A percentile compares a stretch with the other conserved stretches of the same genome.
Conservation (phyloP, 2,797 vertebrate species). For the Falco rusticolus region DNA sequence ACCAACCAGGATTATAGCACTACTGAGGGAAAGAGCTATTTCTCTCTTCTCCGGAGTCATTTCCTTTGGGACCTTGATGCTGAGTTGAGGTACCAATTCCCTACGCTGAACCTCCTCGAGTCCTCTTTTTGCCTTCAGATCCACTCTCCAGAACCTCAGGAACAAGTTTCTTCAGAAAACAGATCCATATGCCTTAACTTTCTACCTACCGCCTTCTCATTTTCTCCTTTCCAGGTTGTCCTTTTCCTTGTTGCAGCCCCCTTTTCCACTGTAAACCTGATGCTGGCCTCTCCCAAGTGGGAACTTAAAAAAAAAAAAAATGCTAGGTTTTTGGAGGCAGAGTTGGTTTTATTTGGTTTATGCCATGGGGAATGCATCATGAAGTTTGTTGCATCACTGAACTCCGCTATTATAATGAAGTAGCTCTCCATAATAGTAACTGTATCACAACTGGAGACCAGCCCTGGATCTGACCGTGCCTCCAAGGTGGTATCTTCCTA, state of each 20-base stretch:
- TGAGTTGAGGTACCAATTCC: not conserved
- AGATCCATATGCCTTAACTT: not conserved
- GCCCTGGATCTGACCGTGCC: not conserved
- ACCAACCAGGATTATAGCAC: not conserved
- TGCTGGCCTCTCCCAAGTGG: not conserved
- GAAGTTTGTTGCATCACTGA: not conserved
- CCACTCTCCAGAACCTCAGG: not conserved
- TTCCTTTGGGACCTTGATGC: not conserved
- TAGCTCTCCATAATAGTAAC: not conserved
- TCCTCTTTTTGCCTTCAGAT: not conserved
- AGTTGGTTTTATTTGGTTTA: slow-evolving; percentile 5
- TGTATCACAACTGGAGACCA: not conserved
- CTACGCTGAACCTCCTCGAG: not conserved
- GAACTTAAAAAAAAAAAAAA: not conserved
- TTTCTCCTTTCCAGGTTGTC: not conserved
- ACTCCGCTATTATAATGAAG: not conserved
- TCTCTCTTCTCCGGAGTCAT: not conserved
- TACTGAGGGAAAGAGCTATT: not conserved
- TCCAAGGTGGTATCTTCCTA: not conserved
- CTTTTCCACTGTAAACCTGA: not conserved
- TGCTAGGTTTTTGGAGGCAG: not conserved
- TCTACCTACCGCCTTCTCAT: not conserved
- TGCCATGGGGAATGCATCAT: not conserved
- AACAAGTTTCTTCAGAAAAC: not conserved
- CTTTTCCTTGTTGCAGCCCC: not conserved